Evolutionary conservation across 2,113 vertebrate genomes (phyloP).

Genomic region (Varanus komodoensis): DNA sequence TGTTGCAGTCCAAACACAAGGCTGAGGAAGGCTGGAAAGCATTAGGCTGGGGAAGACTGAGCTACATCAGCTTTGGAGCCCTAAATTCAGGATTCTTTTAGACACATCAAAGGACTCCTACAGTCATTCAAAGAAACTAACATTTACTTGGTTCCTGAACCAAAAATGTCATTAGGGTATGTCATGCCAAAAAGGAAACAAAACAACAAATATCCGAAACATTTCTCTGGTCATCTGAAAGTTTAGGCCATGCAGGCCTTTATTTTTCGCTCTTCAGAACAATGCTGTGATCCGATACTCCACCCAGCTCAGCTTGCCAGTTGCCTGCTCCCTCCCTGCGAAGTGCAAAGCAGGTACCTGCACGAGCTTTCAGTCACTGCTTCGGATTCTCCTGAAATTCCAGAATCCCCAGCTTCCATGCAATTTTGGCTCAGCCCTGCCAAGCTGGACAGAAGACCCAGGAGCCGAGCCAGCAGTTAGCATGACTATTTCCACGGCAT

Average conservation of each 20-base stretch:
- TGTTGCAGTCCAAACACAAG: no score
- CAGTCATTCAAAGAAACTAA: background rate
- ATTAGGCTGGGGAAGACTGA: no score
- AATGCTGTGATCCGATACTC: conserved; percentile 4
- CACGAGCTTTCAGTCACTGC: background rate
- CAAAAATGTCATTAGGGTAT: background rate
- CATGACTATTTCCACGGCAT: background rate
- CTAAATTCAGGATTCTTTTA: background rate
- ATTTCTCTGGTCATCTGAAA: background rate
- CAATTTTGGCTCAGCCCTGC: conserved; percentile 12
- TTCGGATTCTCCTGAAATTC: background rate
- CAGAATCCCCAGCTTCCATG: conserved; percentile 32
- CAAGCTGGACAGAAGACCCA: background rate
- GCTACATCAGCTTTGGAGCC: background rate
- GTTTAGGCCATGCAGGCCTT: background rate
- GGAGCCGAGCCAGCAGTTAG: background rate
- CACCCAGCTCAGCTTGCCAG: background rate
- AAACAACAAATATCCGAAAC: conserved; percentile 1
- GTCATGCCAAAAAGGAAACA: conserved; percentile 25
- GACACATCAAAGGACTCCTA: conserved; percentile 14
- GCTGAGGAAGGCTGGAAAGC: no score
- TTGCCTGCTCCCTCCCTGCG: background rate
- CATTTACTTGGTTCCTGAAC: background rate
- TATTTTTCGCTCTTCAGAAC: conserved; percentile 59
- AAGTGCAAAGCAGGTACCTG: background rate